Evolutionary conservation across 2,888 invertebrate genomes (phyloP).

Genomic region (Melanophora roralis): DNA sequence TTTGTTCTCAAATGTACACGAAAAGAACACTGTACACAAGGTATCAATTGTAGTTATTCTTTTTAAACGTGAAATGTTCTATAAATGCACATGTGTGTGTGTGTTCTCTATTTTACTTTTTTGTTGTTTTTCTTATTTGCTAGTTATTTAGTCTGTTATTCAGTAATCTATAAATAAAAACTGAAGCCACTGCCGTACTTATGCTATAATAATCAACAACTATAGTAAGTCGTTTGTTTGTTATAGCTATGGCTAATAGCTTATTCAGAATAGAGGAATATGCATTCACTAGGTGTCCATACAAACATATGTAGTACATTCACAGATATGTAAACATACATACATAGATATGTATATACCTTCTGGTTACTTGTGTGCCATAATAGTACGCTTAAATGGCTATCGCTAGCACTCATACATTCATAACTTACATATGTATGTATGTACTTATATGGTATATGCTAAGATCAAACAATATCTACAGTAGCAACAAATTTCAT

Average conservation of each 20-base stretch:
- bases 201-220: background rate
- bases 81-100: background rate
- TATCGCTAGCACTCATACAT: constrained; percentile 22
- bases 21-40: constrained; percentile 59
- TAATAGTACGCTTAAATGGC: constrained; percentile 49
- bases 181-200: constrained; percentile 5
- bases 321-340: too few species aligned
- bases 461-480: constrained; percentile 19
- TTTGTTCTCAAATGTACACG: constrained; percentile 10
- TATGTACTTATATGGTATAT: too few species aligned
- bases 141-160: constrained; percentile 13
- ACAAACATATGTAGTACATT: too few species aligned
- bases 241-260: constrained; percentile 15
- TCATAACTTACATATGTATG: background rate
- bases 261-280: constrained; percentile 7
- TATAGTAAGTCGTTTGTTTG: background rate
- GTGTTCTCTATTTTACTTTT: constrained; percentile 1
- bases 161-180: constrained; percentile 19
- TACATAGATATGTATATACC: background rate
- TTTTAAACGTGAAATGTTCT: constrained; percentile 6
- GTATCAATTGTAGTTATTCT: constrained; percentile 41
- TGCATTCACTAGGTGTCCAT: too few species aligned
- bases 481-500: background rate
- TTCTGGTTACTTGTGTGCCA: constrained; percentile 22
- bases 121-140: constrained; percentile 18